A percentile compares a stretch with the other conserved stretches of the same genome.
Evolutionary conservation across 2,888 invertebrate genomes (phyloP).

Genomic region (Notocelia uddmanniana): DNA sequence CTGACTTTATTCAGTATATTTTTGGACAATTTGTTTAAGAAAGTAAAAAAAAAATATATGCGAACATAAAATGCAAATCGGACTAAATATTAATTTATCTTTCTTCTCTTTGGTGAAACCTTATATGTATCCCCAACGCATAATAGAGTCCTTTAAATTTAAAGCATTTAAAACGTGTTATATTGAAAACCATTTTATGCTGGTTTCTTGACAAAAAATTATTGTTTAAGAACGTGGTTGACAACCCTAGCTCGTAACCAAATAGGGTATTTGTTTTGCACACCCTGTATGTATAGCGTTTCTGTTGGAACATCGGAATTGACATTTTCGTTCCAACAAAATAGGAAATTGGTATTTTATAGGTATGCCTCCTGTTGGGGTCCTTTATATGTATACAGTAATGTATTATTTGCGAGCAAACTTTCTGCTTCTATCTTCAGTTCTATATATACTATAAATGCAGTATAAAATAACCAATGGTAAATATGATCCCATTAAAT

Average conservation of each 20-base stretch:
- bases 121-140: neutral
- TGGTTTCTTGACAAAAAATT: neutral
- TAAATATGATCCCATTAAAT: no score
- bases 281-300: slow-evolving; percentile 45
- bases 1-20: no score
- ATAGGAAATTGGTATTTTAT: slow-evolving; percentile 38
- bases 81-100: neutral
- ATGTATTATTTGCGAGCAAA: neutral
- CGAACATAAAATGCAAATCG: neutral
- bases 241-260: slow-evolving; percentile 43
- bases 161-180: neutral
- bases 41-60: neutral
- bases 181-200: neutral
- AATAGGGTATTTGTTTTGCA: slow-evolving; percentile 46
- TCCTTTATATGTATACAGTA: neutral
- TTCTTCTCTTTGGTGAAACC: neutral
- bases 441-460: neutral
- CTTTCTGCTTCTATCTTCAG: neutral
- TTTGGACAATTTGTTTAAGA: neutral
- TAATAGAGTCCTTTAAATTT: neutral
- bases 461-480: neutral
- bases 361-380: neutral
- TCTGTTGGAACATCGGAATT: slow-evolving; percentile 37
- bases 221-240: neutral
- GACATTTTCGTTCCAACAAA: slow-evolving; percentile 44